phyloP scores from a whole-genome alignment of 2,797 vertebrate species.

The Chelonia mydas region DNA sequence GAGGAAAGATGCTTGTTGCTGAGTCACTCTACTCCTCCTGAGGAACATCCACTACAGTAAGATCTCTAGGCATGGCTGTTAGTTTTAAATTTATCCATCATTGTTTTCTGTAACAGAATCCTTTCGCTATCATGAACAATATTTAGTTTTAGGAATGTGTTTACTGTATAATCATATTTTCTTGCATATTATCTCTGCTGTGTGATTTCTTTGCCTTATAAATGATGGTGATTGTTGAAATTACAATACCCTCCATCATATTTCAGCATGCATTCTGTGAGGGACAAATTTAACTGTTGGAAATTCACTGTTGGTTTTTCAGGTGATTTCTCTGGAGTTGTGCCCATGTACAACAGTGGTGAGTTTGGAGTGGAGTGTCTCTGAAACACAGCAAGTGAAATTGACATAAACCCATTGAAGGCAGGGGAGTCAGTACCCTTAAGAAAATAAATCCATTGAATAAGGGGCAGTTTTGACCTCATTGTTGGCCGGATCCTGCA shows the following conservation, averaged over 20 bases:
- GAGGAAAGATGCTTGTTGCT: background rate
- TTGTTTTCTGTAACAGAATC: background rate
- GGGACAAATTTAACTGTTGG: slow-evolving; percentile 7
- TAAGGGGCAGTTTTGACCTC: background rate
- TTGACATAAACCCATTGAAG: background rate
- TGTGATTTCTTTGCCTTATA: background rate
- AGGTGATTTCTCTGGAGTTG: slow-evolving; percentile 17
- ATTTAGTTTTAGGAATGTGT: slow-evolving; percentile 4
- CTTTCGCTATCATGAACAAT: background rate
- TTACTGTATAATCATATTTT: slow-evolving; percentile 19
- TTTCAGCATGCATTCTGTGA: slow-evolving; percentile 6
- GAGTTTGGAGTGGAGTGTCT: background rate
- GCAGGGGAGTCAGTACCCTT: background rate
- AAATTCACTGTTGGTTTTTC: background rate
- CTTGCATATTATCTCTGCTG: background rate
- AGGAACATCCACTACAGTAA: background rate
- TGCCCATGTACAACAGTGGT: background rate
- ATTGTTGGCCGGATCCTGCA: background rate
- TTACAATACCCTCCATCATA: background rate
- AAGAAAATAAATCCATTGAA: background rate
- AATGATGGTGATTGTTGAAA: background rate
- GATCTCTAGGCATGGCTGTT: background rate
- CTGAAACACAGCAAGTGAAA: background rate
- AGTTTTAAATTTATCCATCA: background rate
- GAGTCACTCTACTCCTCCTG: background rate